Conservation (phyloP, 2,113 vertebrate species). For the Pedionomus torquatus region DNA sequence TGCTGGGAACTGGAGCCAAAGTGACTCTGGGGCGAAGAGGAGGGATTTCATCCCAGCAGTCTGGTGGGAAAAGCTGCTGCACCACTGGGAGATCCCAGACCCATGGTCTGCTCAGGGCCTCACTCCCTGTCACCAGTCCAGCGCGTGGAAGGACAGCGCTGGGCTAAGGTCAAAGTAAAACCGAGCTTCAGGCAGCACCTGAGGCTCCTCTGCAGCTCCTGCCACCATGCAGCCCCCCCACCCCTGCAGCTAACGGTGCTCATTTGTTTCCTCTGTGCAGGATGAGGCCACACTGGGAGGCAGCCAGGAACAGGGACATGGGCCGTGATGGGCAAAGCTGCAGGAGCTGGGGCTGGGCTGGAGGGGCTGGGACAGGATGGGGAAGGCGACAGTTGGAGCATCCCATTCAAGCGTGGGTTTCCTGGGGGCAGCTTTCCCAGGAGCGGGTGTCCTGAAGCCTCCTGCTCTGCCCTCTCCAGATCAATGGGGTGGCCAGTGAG, state of each 20-base stretch:
- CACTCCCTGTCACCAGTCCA: accelerated
- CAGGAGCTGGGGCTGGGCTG: neutral
- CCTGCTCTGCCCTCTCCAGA: constrained; percentile 70
- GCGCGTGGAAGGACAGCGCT: neutral
- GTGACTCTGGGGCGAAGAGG: neutral
- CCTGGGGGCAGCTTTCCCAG: neutral
- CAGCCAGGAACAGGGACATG: neutral
- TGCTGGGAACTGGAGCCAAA: neutral
- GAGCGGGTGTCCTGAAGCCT: neutral
- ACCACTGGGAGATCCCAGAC: neutral
- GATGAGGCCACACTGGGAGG: neutral
- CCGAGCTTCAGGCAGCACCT: neutral
- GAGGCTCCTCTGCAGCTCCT: neutral
- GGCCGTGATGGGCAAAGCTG: neutral
- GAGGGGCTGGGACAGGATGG: neutral
- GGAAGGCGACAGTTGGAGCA: neutral
- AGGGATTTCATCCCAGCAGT: neutral
- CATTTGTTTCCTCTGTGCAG: neutral
- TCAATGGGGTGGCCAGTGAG: constrained; percentile 91
- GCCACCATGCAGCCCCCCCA: accelerated
- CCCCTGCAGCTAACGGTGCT: neutral
- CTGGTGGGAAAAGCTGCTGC: neutral
- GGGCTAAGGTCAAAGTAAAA: neutral
- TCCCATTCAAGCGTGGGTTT: accelerated
- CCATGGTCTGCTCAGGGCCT: neutral